Evolutionary conservation across 1,140 invertebrate genomes (phyloP), one percentile per base, ranked within the genome.

Genomic region (Ganaspis sp.): DNA sequence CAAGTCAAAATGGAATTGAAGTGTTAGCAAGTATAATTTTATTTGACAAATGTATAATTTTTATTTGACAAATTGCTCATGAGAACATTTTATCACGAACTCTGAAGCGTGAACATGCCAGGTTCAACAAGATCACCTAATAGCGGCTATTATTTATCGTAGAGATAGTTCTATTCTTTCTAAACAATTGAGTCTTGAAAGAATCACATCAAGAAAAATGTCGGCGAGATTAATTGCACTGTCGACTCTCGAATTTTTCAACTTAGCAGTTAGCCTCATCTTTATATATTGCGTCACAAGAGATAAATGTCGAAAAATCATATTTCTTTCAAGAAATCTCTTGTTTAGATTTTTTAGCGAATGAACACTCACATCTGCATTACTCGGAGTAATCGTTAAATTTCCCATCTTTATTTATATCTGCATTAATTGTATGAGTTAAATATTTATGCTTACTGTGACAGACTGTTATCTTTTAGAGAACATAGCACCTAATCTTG

Each of bases 331-430:
- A 37, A 77, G 85, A 87, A 88, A 87, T 88, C 83, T 84, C 83
- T 88, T 87, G 88, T 89, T 87, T 85, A 89, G 87, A 89, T 90
- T 85, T 85, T 81, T 76, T 72, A 80, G 17, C 45, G 17, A n/a
- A n/a, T n/a, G n/a, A n/a, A n/a, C n/a, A n/a, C n/a, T n/a, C n/a
- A n/a, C n/a, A n/a, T 45, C 8, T 45, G 1, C 9, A 45, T n/a
- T n/a, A n/a, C 17, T 49, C n/a, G n/a, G n/a, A n/a, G n/a, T n/a
- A n/a, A n/a, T n/a, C n/a, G n/a, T n/a, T n/a, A n/a, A n/a, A n/a
- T 49, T 49, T n/a, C 6, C 17, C 9, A 45, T 12, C n/a, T 49
- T 49, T 49, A 6, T 49, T n/a, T n/a, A n/a, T n/a, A n/a, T n/a
- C n/a, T n/a, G 29, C 29, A 34, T 34, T 34, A 34, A 34, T 34